Base-by-base conservation (phyloP, 2,113 vertebrate species). In the Pteropus alecto region DNA sequence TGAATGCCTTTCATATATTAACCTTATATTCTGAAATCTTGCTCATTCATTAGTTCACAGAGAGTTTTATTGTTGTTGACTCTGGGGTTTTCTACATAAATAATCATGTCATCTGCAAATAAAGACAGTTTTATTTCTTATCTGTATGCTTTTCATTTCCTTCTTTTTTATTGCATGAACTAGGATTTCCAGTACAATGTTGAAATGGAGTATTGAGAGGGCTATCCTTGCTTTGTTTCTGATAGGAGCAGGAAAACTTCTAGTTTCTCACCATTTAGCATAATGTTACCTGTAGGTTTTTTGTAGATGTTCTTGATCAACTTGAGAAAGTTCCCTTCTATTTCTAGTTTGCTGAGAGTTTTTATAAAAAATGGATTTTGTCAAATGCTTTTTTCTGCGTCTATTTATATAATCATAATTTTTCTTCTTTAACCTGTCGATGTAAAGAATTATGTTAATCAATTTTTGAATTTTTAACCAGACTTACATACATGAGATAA, bases 281-380 rank as follows among this genome's bases (percentile, higher is more conserved):
- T 85, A 35, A 56, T 67, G 38, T 35, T 54, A 77, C 5, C 21
- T 56, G 3, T 67, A 67, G 61, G 28, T 19, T 56, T 76, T 65
- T 76, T 24, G 14, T 65, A 67, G 5, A 77, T 76, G 48, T n/a
- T 77, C 28, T 56, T 77, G 35, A 67, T 86, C 2, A 76, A 6
- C 60, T 85, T 86, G 46, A 65, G 58, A 14, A 77, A 46, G 22
- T 85, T 65, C 16, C 33, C 48, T 86, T 51, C 21, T 86, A 35
- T 46, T 67, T 30, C 61, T 67, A 77, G 26, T 56, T 67, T 67
- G 60, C 21, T 43, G 58, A 54, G 58, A 51, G 48, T 21, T 67
- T 93, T 93, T 76, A 43, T 92, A 73, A 74, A 54, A 61, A 83
- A 63, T 93, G 21, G 51, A 85, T 76, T 65, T 93, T 65, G 51